These are phyloP conservation scores for Mythimna pallens DNA, from an alignment of 2,888 invertebrate genomes.

Conservation along the genomic window DNA sequence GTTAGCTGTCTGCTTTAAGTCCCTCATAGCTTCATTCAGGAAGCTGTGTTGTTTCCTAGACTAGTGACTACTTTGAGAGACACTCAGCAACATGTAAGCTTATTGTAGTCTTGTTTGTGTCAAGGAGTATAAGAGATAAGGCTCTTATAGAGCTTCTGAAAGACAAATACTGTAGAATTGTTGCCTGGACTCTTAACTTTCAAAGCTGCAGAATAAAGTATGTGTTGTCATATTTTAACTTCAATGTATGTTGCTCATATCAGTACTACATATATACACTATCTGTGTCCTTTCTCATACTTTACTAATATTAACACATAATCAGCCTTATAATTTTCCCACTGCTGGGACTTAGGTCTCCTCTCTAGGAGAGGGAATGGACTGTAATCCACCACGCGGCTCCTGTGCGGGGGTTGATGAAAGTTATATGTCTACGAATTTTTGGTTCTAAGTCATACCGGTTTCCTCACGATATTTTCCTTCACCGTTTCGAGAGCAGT, in stretches of 20 bases:
- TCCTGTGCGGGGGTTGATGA: too few species aligned
- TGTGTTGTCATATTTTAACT: background rate
- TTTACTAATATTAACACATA: too few species aligned
- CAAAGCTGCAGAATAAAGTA: background rate
- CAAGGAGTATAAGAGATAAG: background rate
- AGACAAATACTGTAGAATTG: background rate
- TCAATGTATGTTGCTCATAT: background rate
- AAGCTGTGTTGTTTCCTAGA: background rate
- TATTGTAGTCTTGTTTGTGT: background rate
- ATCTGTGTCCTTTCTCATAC: background rate
- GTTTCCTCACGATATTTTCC: too few species aligned
- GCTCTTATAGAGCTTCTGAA: background rate
- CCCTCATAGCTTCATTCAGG: background rate
- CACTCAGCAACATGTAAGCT: constrained; percentile 13
- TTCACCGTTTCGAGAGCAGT: too few species aligned
- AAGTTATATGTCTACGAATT: too few species aligned
- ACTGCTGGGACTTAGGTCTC: too few species aligned
- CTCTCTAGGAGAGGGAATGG: too few species aligned
- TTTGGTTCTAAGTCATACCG: too few species aligned
- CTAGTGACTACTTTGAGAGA: background rate
- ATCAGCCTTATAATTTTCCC: too few species aligned
- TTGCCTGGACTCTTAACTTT: background rate
- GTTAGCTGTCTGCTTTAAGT: background rate
- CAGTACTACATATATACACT: background rate
- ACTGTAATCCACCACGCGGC: too few species aligned